phyloP scores from a whole-genome alignment of 2,113 vertebrate species.

The Pterocles burchelli region DNA sequence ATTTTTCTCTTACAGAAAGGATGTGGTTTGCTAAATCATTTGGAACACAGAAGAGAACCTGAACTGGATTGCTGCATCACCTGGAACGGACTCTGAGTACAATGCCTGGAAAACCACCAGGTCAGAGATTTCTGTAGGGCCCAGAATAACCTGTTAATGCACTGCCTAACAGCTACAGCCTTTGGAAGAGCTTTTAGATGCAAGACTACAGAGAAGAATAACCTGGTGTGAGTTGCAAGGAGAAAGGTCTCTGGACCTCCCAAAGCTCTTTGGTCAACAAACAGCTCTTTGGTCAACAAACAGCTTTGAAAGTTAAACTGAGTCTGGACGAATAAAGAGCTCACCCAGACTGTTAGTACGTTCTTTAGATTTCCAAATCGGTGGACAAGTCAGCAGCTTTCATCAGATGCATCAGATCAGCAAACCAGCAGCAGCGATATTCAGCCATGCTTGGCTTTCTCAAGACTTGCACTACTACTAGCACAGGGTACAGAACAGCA shows the following conservation, averaged over 20 bases:
- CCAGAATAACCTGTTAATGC: background rate
- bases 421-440: background rate
- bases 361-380: background rate
- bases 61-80: background rate
- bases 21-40: conserved; percentile 48
- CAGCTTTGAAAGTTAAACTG: background rate
- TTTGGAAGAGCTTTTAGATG: background rate
- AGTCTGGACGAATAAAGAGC: background rate
- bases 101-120: background rate
- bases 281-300: background rate
- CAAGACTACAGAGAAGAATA: background rate
- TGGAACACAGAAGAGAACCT: background rate
- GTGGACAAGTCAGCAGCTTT: background rate
- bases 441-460: background rate
- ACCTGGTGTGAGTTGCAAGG: background rate
- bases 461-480: background rate
- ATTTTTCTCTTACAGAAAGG: conserved; percentile 44
- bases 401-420: background rate
- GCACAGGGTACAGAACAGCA: background rate
- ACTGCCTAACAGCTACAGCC: background rate
- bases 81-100: background rate
- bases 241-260: background rate
- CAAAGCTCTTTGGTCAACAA: background rate
- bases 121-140: background rate
- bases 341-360: background rate